Evolutionary conservation across 2,797 vertebrate genomes (phyloP), one percentile per base, ranked within the genome.

Genomic region (Chromis chromis): DNA sequence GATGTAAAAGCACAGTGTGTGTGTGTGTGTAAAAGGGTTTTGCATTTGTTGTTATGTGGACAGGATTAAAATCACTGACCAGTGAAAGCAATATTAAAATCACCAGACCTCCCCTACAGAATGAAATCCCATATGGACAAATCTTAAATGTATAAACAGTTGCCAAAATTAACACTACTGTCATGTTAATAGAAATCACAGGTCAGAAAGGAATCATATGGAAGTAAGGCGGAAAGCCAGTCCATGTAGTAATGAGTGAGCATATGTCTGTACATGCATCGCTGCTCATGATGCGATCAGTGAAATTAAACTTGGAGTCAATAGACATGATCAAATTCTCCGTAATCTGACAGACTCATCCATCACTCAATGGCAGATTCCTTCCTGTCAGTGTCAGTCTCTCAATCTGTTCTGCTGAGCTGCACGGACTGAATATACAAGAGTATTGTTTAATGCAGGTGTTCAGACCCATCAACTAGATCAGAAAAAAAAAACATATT

Each of bases 331-430:
- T 94, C 90, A 94, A 91, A 91, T 85, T 89, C 88, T 91, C 78
- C 77, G 86, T 88, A 90, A 90, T 91, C 83, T 91, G 93, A 94
- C 93, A 93, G 88, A 72, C 90, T 84, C 91, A 93, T 95, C 91
- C 86, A 94, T 94, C 93, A 94, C 56, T 64, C 81, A 70, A 25
- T 82, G 90, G 83, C 85, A 84, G 84, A 82, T 80, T 67, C 64
- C 65, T 86, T 77, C 65, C 83, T 40, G 81, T 86, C 90, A 84
- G 73, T 60, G 69, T 63, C 78, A 81, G 77, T 39, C 50, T 80
- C 72, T 89, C 81, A 82, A 81, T 88, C 85, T 85, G 87, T 85
- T 92, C 84, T 79, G 84, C 76, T 76, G 83, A 70, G 79, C 72
- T 82, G 83, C 69, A 69, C 87, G 79, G 81, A 84, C 80, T 76